Evolutionary conservation across 2,888 invertebrate species (phyloP).

Genomic region (Papilio elwesi): DNA sequence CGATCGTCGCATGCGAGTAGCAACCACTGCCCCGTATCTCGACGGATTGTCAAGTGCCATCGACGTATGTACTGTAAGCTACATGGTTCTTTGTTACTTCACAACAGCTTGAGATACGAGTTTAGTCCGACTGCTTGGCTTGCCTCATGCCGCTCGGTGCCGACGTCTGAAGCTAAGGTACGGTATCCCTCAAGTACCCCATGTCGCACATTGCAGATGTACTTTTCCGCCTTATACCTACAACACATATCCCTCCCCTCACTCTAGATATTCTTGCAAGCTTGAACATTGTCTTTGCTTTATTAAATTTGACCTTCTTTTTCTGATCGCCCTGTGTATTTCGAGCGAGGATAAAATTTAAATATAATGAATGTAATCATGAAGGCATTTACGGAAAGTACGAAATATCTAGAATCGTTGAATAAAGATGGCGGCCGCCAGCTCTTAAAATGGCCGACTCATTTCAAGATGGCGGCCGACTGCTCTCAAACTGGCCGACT

Average conservation of each 20-base stretch:
- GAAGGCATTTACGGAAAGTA: not conserved
- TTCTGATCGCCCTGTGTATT: conserved; percentile 1
- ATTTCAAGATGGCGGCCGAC: conserved; percentile 4
- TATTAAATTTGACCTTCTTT: not conserved
- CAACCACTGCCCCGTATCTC: conserved; percentile 63
- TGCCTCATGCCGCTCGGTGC: conserved; percentile 65
- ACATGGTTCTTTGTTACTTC: conserved; percentile 37
- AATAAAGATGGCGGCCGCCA: not conserved
- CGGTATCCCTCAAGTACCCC: conserved; percentile 48
- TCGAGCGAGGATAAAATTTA: not conserved
- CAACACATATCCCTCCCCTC: conserved; percentile 49
- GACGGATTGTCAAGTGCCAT: conserved; percentile 49
- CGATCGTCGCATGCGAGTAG: conserved; percentile 80
- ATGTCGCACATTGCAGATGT: conserved; percentile 58
- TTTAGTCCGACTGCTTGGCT: conserved; percentile 68
- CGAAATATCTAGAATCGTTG: not conserved
- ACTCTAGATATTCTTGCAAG: conserved; percentile 48
- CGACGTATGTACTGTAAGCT: conserved; percentile 37
- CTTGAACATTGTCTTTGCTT: conserved; percentile 43
- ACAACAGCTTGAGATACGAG: conserved; percentile 51
- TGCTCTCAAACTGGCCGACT: not conserved
- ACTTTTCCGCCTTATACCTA: conserved; percentile 52
- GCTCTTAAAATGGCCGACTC: not conserved
- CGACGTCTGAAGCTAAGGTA: conserved; percentile 61
- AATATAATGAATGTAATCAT: not conserved